Base-by-base conservation (phyloP, 2,113 vertebrate genomes). In the Carlito syrichta region DNA sequence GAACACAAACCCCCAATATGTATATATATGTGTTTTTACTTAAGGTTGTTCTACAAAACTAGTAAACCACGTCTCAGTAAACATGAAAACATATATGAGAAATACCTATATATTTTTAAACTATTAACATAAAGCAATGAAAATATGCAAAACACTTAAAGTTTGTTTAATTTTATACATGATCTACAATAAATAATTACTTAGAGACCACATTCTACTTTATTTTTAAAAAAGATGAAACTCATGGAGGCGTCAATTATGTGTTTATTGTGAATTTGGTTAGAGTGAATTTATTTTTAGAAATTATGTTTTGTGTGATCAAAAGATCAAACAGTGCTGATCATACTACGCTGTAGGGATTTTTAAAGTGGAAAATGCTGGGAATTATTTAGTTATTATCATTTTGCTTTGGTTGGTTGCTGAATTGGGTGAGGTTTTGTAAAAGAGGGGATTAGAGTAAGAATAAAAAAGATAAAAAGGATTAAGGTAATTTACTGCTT, bases 401-500 rank as follows among this genome's bases (percentile, higher is more conserved):
- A 89, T 73, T 91, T 95, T 94, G 10, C 20, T 79, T 85, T 87
- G 12, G 60, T 85, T 87, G 12, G 60, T 60, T 69, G 25, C 20
- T 90, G 32, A 79, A 71, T 40, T 74, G 17, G 54, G 11, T 77
- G 10, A 60, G 38, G 50, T 38, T 90, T 93, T 86, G 62, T 91
- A 52, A 86, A 86, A 83, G 11, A 91, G 14, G 25, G 1, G 13
- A 58, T 92, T 89, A 76, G 32, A 88, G 7, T 68, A 16, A 86
- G 35, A 76, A 77, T 30, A 74, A 50, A 79, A 88, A 92, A 92
- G 32, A 81, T 38, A 62, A 89, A 71, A 95, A 83, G 8, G 32
- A 40, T 93, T 78, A 93, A 86, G 19, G 38, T 81, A 83, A 96
- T 91, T 91, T 93, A 27, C 19, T 94, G 27, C 19, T 84, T 92